Evolutionary conservation across 2,888 invertebrate genomes (phyloP), one percentile per base, ranked within the genome.

Genomic region (Stenodera caucasica): DNA sequence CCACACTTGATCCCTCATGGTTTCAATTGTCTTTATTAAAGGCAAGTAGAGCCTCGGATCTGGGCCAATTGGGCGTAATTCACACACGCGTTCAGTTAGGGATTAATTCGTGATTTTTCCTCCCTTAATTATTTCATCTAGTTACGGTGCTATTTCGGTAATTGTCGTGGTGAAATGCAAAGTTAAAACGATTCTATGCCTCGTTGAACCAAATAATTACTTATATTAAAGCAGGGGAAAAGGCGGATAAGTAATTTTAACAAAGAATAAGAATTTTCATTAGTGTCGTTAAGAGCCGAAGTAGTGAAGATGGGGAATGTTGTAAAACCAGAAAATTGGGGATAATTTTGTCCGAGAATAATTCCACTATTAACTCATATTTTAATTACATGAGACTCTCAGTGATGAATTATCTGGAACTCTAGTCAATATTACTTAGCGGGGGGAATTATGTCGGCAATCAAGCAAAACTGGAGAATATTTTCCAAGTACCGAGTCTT

Each of bases 131-230:
- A 5, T 26, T 26, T 26, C 26, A 3, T 26, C 26, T 7, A 5
- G 26, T 26, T n/a, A n/a, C n/a, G n/a, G 26, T 26, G 26, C n/a
- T 26, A 6, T 26, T 11, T 45, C 18, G 18, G 15, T 45, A 11
- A 45, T 45, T 15, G 45, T 45, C 15, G 21, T 45, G 9, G 37
- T 37, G 9, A 37, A 37, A 9, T 37, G 14, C 37, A 37, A 37
- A 37, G 45, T 45, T 21, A 11, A 45, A 21, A 21, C 37, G n/a
- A 45, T 45, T 45, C 18, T 45, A 12, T 45, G 45, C 45, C 45
- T 45, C 23, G 45, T 45, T 45, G 45, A 23, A 23, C 45, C 45
- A 45, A 45, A 23, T 45, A 45, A 45, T 45, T 45, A 45, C 23
- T n/a, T 12, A 21, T 21, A 15, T 21, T 8, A 45, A 45, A 45